Base-by-base conservation (phyloP, 2,888 invertebrate genomes). In the Neoitamus cyanurus region DNA sequence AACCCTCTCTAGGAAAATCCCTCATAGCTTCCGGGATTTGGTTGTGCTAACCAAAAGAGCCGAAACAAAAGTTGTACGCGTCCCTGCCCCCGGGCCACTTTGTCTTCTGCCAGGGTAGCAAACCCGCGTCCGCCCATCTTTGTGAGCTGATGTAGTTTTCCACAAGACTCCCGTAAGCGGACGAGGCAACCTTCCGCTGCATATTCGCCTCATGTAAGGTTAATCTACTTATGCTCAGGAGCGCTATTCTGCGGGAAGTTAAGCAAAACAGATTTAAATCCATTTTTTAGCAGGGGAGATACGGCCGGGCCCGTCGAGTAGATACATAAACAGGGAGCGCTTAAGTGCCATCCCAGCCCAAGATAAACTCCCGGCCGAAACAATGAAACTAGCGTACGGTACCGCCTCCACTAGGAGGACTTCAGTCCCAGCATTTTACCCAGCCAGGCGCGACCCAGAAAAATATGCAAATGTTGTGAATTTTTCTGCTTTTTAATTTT, bases 201-300 rank as follows among this genome's bases (percentile, higher is more conserved):
- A 78, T 31, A 48, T 78, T 46, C 31, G n/a, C 78, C 28, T 31
- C 25, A 78, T 46, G 77, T 73, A 36, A 30, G 15, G 77, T 31
- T 78, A 48, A 78, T 48, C 78, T 78, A 30, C 78, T 78, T 78
- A 78, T 31, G 30, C 31, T 58, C 30, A 7, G 11, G 13, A 31
- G 15, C 34, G 48, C 2, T 15, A 11, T 25, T 20, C 15, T 78
- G 48, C 58, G 15, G 30, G 15, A 30, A 34, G 48, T 48, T 78
- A 25, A 42, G 42, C 30, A 30, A 42, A 42, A 25, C 42, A 77
- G 25, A 78, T 78, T 78, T 78, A 58, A 48, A 78, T 78, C 28
- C 48, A 30, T 28, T 34, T 31, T 48, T 58, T 25, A 48, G 6
- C 31, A 34, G 34, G 1, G 13, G 28, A 34, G 30, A 30, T 70